These are phyloP conservation scores for Lota lota DNA, from an alignment of 2,113 vertebrate species.

Conservation along the genomic window DNA sequence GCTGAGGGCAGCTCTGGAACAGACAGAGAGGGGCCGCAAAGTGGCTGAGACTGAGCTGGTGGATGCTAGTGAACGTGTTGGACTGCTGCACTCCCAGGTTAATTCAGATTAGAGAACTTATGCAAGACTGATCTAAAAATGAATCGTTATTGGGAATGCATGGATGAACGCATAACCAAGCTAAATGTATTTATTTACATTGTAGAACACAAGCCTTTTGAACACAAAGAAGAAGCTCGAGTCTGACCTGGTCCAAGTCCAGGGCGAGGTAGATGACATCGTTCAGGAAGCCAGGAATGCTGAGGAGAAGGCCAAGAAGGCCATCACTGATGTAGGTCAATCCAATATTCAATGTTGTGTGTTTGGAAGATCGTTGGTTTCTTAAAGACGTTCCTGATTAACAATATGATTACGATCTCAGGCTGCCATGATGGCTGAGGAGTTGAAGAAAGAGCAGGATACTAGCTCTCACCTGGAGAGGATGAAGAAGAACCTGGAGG, in stretches of 20 bases:
- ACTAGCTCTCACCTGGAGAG: no score
- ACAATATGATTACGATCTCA: no score
- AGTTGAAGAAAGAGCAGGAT: no score
- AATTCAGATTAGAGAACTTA: no score
- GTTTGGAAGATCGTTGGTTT: no score
- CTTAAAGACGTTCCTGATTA: no score
- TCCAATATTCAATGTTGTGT: no score
- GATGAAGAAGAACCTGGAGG: conserved; percentile 84
- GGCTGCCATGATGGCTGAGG: no score
- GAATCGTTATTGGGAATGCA: no score
- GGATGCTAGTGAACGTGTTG: not conserved
- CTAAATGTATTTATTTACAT: no score
- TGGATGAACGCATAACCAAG: no score
- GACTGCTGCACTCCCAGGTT: conserved; percentile 1
- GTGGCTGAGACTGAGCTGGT: conserved; percentile 78
- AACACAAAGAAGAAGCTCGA: conserved; percentile 71
- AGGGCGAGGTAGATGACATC: conserved; percentile 63
- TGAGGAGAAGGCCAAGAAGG: conserved; percentile 93
- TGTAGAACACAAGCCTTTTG: conserved; percentile 37
- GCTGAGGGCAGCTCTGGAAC: conserved; percentile 77
- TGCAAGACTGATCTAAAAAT: no score
- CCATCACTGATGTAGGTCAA: conserved; percentile 79
- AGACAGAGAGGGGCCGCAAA: conserved; percentile 79
- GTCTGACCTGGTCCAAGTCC: conserved; percentile 56
- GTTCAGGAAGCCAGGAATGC: conserved; percentile 77